Base-by-base conservation (phyloP, 2,797 vertebrate genomes). In the Thamnophis elegans region DNA sequence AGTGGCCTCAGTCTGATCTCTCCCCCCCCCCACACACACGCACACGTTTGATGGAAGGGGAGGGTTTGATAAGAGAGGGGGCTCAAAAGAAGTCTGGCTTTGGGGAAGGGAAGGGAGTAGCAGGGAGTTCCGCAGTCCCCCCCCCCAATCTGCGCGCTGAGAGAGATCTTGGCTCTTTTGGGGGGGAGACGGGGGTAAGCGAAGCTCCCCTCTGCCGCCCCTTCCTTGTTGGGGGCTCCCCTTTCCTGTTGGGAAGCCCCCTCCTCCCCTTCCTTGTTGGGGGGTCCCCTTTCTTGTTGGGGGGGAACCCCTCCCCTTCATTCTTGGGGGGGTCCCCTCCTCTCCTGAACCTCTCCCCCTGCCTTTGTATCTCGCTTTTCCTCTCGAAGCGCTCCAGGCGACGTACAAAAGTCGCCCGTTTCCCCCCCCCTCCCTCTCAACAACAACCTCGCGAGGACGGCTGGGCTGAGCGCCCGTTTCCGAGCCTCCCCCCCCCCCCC, bases 131-230 rank as follows among this genome's bases (percentile, higher is more conserved):
- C 85, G 14, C 85, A 28, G 85, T 13, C 78, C 1, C 11, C 53
- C 1, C 11, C 53, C 18, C 1, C 56, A 2, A 18, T 10, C 32
- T 22, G 6, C n/a, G 13, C 32, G 0, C 3, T 18, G 0, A 22
- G 7, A 22, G 32, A 20, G 68, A 36, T 16, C 62, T 65, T 58
- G 62, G 5, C 13, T 16, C n/a, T 73, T 73, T 13, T 20, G 3
- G 68, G 36, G 7, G 68, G 20, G 8, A 8, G 2, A 51, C 47
- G 47, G n/a, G 14, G 6, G 2, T 9, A 36, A 7, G 32, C 7
- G 16, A 42, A 10, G 68, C 32, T 1, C 4, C 32, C 32, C 16
- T 68, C 28, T 16, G 5, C 5, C 62, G 2, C 2, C n/a, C 65
- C n/a, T 20, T 20, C 2, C 7, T 68, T n/a, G 11, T 12, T 2